Conservation (phyloP, 64 coral and sea anemone species). For the Montipora cactus region DNA sequence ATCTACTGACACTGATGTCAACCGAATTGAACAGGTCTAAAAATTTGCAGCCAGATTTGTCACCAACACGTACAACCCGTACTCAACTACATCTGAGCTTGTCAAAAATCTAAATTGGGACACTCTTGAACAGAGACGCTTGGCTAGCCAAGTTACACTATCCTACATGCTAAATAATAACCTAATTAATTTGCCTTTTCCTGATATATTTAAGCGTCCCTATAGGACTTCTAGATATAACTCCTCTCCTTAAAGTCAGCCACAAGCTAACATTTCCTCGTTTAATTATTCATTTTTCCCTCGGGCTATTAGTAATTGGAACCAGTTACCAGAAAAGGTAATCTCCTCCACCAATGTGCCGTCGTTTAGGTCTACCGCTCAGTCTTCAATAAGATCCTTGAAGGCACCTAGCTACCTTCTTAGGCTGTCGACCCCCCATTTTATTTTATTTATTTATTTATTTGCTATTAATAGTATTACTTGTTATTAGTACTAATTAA, state of each 20-base stretch:
- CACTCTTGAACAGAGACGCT: conserved; percentile 48
- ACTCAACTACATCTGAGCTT: neutral
- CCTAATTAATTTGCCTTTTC: neutral
- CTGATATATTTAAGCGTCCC: neutral
- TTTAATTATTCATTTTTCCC: too few species aligned
- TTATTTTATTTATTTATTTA: too few species aligned
- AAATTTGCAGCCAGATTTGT: conserved; percentile 40
- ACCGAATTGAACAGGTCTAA: conserved; percentile 48
- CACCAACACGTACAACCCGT: conserved; percentile 4
- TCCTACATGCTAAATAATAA: conserved; percentile 2
- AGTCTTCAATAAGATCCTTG: too few species aligned
- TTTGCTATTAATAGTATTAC: too few species aligned
- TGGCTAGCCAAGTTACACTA: neutral
- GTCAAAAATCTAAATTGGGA: conserved; percentile 20
- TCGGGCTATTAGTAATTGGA: too few species aligned
- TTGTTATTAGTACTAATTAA: too few species aligned
- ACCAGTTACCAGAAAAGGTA: too few species aligned
- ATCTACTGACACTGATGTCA: conserved; percentile 34
- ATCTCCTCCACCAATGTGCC: too few species aligned
- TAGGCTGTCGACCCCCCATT: too few species aligned
- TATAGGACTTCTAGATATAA: neutral
- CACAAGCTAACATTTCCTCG: too few species aligned
- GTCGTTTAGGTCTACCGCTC: too few species aligned
- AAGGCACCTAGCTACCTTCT: too few species aligned
- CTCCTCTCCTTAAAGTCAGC: neutral